Evolutionary conservation across 2,797 vertebrate species (phyloP), one percentile per base, ranked within the genome.

Genomic region (Myripristis jacobus): DNA sequence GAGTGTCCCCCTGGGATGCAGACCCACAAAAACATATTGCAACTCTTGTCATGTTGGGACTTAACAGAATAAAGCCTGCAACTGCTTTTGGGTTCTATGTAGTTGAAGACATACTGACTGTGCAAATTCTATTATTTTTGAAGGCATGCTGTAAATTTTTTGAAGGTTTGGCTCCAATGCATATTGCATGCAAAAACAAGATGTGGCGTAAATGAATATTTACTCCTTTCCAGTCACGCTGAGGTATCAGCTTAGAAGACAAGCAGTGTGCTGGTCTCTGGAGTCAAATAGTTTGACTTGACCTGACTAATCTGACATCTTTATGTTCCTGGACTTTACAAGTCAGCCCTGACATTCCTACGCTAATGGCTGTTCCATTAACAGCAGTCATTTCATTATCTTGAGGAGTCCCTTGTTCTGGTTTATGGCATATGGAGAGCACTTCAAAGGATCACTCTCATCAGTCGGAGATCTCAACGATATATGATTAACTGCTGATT

Each of bases 371-470:
- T 60, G 68, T 69, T 85, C 80, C 75, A 71, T 87, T 87, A 81
- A 84, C 74, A 76, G 48, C 73, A 83, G 63, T 82, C 67, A 82
- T 89, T 88, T 86, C 68, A 87, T 92, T 86, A 90, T 89, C 80
- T 86, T 53, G 25, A 81, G 60, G 57, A 73, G 73, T 81, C 83
- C 68, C 73, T 61, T 68, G 76, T 80, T 83, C 70, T 83, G 78
- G 59, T 81, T 81, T 83, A 80, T 73, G 73, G 77, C 70, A 69
- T 74, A 66, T n/a, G 2, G 76, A 82, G 73, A 86, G 64, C 70
- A 81, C 83, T 90, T 88, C 82, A 86, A 89, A 88, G 82, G 66
- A 66, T 80, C 51, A 1, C 51, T 53, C 65, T 72, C 73, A 70
- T 78, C 64, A 64, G 54, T 55, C 64, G 81, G 75, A 68, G 36